A percentile compares a stretch with the other conserved stretches of the same genome.
Conservation (phyloP, 2,113 vertebrate species). For the Coracopsis vasa region DNA sequence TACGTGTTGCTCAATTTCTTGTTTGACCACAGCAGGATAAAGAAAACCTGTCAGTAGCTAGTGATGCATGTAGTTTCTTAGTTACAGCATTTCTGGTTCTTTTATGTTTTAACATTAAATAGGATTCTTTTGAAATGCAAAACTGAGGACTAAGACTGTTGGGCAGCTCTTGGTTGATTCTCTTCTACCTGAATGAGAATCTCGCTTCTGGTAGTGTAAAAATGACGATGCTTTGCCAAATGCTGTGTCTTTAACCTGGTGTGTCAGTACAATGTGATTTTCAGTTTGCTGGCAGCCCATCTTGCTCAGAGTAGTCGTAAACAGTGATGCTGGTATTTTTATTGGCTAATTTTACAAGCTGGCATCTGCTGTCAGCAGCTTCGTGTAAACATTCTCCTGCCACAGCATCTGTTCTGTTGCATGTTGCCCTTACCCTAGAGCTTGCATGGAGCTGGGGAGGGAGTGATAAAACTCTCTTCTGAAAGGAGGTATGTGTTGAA, state of each 20-base stretch:
- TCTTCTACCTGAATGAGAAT: neutral
- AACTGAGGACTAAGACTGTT: neutral
- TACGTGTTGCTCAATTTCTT: neutral
- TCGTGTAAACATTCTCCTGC: conserved; percentile 71
- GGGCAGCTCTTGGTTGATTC: neutral
- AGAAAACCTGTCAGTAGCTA: neutral
- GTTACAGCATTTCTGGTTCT: neutral
- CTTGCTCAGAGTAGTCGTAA: conserved; percentile 53
- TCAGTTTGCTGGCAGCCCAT: neutral
- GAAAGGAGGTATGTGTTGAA: conserved; percentile 30
- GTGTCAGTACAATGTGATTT: neutral
- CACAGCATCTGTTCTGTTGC: conserved; percentile 69
- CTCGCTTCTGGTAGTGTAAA: neutral
- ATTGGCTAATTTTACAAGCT: conserved; percentile 62
- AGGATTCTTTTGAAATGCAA: neutral
- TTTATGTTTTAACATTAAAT: neutral
- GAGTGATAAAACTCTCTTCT: conserved; percentile 36
- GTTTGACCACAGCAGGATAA: neutral
- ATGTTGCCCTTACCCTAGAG: conserved; percentile 48
- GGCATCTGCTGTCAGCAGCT: conserved; percentile 69
- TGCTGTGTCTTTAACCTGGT: neutral
- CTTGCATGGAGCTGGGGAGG: conserved; percentile 20
- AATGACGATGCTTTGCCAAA: neutral
- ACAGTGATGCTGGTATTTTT: conserved; percentile 53
- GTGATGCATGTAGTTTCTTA: neutral